Percentiles rank a stretch among this genome's conserved stretches.
Conservation (phyloP, 2,888 invertebrate genomes). For the Papilio gigon region DNA sequence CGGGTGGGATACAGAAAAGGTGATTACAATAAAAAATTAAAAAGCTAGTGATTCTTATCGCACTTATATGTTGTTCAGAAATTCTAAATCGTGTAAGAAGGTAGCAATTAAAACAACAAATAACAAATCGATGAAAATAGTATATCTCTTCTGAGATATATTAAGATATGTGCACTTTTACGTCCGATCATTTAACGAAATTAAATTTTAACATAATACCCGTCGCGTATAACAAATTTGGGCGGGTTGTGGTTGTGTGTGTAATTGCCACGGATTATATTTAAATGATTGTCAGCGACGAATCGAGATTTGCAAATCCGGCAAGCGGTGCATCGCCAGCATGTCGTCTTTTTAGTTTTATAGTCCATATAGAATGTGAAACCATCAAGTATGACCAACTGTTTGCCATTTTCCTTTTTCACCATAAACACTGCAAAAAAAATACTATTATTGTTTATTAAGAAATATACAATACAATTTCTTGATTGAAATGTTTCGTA, state of each 20-base stretch:
- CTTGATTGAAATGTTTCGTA: no score
- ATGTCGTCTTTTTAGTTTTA: conserved; percentile 38
- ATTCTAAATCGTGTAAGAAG: no score
- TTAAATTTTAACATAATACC: conserved; percentile 19
- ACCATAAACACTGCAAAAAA: conserved; percentile 26
- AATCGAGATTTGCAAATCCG: conserved; percentile 46
- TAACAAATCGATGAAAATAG: no score
- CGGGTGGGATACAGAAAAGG: no score
- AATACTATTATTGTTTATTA: neutral
- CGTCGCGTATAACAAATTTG: conserved; percentile 44
- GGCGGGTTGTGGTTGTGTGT: conserved; percentile 45
- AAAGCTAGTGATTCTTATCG: no score
- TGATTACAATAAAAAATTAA: no score
- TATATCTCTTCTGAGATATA: no score
- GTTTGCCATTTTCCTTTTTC: conserved; percentile 40
- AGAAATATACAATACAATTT: neutral
- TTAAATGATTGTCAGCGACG: conserved; percentile 31
- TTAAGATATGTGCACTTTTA: no score
- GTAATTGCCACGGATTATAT: conserved; percentile 39
- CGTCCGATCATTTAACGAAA: neutral
- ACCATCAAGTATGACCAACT: conserved; percentile 44
- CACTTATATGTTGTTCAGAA: no score
- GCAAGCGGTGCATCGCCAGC: conserved; percentile 50
- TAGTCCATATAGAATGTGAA: conserved; percentile 50
- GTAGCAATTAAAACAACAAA: no score